Conservation (phyloP, 2,888 invertebrate species). For the Lymantria dispar region DNA sequence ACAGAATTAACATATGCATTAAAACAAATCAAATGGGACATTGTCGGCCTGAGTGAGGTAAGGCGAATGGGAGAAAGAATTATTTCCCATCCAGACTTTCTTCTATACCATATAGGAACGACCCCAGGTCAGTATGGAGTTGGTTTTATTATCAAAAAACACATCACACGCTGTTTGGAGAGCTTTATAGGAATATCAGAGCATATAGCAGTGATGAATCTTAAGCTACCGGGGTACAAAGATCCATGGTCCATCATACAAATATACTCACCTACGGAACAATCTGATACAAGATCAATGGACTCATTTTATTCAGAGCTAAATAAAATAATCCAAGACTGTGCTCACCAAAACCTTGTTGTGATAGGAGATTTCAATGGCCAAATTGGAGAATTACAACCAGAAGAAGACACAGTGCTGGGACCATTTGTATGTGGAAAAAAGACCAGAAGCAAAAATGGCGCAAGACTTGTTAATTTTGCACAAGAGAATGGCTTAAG, state of each 20-base stretch:
- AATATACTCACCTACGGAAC: conserved; percentile 31
- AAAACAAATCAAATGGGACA: conserved; percentile 12
- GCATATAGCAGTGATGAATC: conserved; percentile 21
- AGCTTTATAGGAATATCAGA: conserved; percentile 29
- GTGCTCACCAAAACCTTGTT: conserved; percentile 7
- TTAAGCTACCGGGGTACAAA: conserved; percentile 11
- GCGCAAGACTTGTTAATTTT: conserved; percentile 18
- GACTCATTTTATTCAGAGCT: conserved; percentile 24
- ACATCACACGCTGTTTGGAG: conserved; percentile 15
- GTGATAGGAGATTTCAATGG: conserved; percentile 16
- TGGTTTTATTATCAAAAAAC: conserved; percentile 29
- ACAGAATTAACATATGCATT: conserved; percentile 19
- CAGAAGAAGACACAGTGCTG: neutral
- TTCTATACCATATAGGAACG: conserved; percentile 23
- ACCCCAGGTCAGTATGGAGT: conserved; percentile 25
- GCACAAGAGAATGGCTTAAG: conserved; percentile 14
- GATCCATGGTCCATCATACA: conserved; percentile 30
- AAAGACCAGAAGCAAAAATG: conserved; percentile 27
- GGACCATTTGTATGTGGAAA: conserved; percentile 6
- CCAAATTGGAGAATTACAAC: conserved; percentile 7
- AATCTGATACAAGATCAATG: conserved; percentile 18
- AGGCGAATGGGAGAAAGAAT: conserved; percentile 16
- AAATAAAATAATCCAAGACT: neutral
- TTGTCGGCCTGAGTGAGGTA: neutral
- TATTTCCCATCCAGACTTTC: conserved; percentile 14